Conservation (phyloP, 1,140 invertebrate species). For the Spodoptera frugiperda region DNA sequence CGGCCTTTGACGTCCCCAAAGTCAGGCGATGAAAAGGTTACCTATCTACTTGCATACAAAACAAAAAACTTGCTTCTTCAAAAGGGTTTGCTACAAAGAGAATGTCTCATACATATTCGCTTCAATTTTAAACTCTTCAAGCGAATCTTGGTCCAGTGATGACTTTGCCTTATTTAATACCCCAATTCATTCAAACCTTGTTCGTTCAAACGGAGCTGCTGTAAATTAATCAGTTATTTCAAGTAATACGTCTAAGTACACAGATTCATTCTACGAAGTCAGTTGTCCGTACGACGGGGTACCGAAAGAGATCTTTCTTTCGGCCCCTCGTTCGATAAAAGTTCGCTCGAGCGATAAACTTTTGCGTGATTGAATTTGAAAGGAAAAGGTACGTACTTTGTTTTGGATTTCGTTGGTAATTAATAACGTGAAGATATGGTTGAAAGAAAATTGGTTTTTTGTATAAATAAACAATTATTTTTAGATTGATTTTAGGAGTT, state of each 20-base stretch:
- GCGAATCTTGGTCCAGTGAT: background rate
- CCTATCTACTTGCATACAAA: background rate
- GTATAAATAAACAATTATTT: background rate
- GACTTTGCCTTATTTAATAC: background rate
- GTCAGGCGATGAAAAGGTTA: background rate
- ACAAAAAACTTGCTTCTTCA: background rate
- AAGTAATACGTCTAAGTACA: conserved; percentile 28
- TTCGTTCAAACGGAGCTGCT: conserved; percentile 1
- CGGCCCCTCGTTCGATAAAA: conserved; percentile 22
- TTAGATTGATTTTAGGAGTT: background rate
- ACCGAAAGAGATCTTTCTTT: conserved; percentile 38
- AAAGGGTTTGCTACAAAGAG: background rate
- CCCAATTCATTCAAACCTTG: conserved; percentile 20
- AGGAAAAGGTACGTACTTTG: conserved; percentile 24
- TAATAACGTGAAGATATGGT: conserved; percentile 13
- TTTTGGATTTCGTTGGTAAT: background rate
- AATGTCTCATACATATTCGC: background rate
- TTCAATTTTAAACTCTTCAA: background rate
- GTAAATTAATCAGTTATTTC: conserved; percentile 22
- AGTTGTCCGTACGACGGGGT: conserved; percentile 20
- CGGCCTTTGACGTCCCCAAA: conserved; percentile 8
- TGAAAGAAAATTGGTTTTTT: background rate
- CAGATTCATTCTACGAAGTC: conserved; percentile 31
- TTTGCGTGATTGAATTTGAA: conserved; percentile 52
- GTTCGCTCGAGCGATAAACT: conserved; percentile 49